These are phyloP conservation scores for Hylaeus anthracinus DNA, from an alignment of 1,140 invertebrate species.

Conservation along the genomic window DNA sequence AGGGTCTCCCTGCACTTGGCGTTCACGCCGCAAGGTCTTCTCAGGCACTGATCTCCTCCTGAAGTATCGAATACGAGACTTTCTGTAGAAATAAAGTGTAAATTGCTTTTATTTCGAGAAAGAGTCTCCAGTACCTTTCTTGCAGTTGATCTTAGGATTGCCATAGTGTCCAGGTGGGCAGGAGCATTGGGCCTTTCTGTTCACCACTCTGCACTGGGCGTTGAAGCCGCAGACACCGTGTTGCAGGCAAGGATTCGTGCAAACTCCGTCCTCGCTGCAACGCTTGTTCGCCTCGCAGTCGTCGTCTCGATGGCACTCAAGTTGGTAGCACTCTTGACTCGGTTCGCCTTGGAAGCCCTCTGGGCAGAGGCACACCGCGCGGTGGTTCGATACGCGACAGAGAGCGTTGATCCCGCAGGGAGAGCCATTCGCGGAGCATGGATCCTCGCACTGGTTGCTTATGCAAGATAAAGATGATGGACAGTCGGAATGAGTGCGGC, in stretches of 20 bases:
- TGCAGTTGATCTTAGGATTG: slow-evolving; percentile 90
- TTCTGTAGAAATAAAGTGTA: too few relatives aligned
- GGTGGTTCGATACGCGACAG: slow-evolving; percentile 88
- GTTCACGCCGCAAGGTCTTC: slow-evolving; percentile 92
- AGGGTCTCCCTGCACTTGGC: slow-evolving; percentile 88
- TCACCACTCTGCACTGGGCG: slow-evolving; percentile 91
- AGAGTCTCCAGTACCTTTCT: slow-evolving; percentile 78
- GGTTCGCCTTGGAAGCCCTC: slow-evolving; percentile 91
- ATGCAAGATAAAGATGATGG: slow-evolving; percentile 88
- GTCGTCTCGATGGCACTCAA: slow-evolving; percentile 88
- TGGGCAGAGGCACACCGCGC: slow-evolving; percentile 92
- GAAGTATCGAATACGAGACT: background rate
- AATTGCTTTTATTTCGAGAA: background rate
- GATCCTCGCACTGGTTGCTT: slow-evolving; percentile 88
- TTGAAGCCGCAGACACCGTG: slow-evolving; percentile 90
- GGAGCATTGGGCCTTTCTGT: slow-evolving; percentile 88
- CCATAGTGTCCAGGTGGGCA: slow-evolving; percentile 93
- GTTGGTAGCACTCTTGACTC: slow-evolving; percentile 86
- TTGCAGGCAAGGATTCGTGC: slow-evolving; percentile 91
- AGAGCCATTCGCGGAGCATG: slow-evolving; percentile 85
- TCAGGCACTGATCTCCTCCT: slow-evolving; percentile 86
- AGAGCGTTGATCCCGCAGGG: slow-evolving; percentile 89
- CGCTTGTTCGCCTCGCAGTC: slow-evolving; percentile 91
- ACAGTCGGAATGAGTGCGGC: slow-evolving; percentile 90
- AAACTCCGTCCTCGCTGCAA: slow-evolving; percentile 87